Percentiles rank a stretch among this genome's conserved stretches.
These are phyloP conservation scores for Eubasilissa regina DNA, from an alignment of 1,140 invertebrate genomes.

Conservation along the genomic window DNA sequence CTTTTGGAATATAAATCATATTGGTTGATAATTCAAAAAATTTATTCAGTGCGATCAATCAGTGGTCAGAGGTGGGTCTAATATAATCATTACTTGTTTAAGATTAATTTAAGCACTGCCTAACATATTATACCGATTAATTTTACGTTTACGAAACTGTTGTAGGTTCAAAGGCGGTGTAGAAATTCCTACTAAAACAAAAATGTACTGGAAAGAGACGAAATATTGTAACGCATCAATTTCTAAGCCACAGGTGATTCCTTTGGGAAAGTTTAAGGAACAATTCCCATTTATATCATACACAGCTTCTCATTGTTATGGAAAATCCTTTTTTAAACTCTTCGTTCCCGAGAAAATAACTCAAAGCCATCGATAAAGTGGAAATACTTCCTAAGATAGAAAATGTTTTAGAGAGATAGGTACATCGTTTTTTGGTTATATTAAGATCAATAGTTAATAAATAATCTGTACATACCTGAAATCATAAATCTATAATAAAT, in stretches of 20 bases:
- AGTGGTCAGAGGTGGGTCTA: too few species aligned
- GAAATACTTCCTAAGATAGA: background rate
- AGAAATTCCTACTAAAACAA: too few species aligned
- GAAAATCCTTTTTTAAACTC: conserved; percentile 40
- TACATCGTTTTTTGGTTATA: conserved; percentile 9
- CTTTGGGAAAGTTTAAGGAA: conserved; percentile 40
- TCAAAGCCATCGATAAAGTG: conserved; percentile 23
- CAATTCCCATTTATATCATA: conserved; percentile 43
- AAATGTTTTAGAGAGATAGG: conserved; percentile 10
- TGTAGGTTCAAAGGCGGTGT: background rate
- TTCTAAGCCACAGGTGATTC: conserved; percentile 46
- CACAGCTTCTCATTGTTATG: conserved; percentile 40
- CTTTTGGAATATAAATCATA: too few species aligned
- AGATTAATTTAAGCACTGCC: too few species aligned
- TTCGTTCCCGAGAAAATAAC: conserved; percentile 20
- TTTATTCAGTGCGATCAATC: too few species aligned
- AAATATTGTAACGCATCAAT: conserved; percentile 47
- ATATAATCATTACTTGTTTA: too few species aligned
- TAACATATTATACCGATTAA: too few species aligned
- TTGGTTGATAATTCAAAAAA: too few species aligned
- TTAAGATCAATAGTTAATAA: too few species aligned
- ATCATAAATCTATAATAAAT: too few species aligned
- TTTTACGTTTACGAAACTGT: too few species aligned
- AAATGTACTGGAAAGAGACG: conserved; percentile 19
- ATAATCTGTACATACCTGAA: too few species aligned